Percentiles rank a stretch among this genome's conserved stretches.
Evolutionary conservation across 2,797 vertebrate genomes (phyloP).

Genomic region (Sarcoramphus papa): DNA sequence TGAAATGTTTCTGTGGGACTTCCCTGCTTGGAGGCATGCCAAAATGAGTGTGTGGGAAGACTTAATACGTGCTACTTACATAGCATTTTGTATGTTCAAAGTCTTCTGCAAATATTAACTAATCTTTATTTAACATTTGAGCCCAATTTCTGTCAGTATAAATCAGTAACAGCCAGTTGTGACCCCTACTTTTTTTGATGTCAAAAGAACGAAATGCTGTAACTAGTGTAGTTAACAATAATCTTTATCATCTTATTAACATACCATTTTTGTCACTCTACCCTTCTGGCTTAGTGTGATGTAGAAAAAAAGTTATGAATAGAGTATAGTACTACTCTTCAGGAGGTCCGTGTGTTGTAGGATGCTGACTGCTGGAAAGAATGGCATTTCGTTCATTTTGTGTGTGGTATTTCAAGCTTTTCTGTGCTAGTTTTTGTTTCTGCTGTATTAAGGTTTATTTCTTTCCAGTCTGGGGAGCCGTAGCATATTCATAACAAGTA

Average conservation of each 20-base stretch:
- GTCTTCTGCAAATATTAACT: conserved; percentile 35
- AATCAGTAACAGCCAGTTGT: conserved; percentile 14
- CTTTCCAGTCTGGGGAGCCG: neutral
- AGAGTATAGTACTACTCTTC: neutral
- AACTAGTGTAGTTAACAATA: neutral
- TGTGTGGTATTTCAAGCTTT: neutral
- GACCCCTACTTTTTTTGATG: neutral
- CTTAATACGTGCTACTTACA: conserved; percentile 59
- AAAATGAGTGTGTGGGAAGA: conserved; percentile 55
- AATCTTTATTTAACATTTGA: conserved; percentile 32
- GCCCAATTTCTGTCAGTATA: conserved; percentile 26
- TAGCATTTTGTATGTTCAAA: conserved; percentile 46
- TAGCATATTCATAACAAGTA: conserved; percentile 1
- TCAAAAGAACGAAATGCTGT: neutral
- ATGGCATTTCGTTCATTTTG: neutral
- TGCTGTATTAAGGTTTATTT: neutral
- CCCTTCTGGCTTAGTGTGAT: neutral
- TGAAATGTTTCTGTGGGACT: conserved; percentile 61
- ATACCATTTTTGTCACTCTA: neutral
- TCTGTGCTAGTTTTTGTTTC: neutral
- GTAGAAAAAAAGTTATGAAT: neutral
- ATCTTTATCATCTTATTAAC: conserved; percentile 10
- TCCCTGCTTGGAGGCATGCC: conserved; percentile 52
- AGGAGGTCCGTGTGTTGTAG: neutral
- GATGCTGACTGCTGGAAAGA: neutral